Evolutionary conservation across 1,140 invertebrate species (phyloP).

Genomic region (Ostrea edulis): DNA sequence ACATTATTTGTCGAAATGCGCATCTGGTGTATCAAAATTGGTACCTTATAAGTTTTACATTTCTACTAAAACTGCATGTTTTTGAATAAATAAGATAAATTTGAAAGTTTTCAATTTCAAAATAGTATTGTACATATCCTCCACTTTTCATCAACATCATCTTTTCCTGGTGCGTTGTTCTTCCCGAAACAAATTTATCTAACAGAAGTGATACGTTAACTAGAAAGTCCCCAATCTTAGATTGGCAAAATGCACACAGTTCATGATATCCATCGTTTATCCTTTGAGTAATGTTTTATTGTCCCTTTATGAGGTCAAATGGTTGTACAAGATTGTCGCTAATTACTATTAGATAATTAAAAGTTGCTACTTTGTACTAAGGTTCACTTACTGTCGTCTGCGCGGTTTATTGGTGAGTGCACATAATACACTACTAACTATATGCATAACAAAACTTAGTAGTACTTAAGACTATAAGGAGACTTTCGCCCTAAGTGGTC

Average conservation of each 20-base stretch:
- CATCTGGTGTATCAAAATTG: too few species aligned
- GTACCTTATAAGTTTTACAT: too few species aligned
- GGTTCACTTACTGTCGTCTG: background rate
- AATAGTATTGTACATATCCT: too few species aligned
- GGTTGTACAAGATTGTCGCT: background rate
- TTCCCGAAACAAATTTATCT: too few species aligned
- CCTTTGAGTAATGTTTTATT: background rate
- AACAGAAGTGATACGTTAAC: too few species aligned
- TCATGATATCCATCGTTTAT: background rate
- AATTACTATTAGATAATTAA: constrained; percentile 1
- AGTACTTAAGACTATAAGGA: background rate
- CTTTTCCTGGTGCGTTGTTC: too few species aligned
- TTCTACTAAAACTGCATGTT: too few species aligned
- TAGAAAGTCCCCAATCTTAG: too few species aligned
- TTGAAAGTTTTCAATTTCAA: too few species aligned
- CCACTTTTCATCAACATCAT: too few species aligned
- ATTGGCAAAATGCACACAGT: background rate
- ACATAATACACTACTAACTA: background rate
- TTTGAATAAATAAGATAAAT: too few species aligned
- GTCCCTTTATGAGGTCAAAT: constrained; percentile 23
- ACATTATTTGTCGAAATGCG: too few species aligned
- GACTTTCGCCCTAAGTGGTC: background rate
- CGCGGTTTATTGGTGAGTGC: background rate
- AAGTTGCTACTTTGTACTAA: background rate
- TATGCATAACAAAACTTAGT: background rate